Percentiles rank a stretch among this genome's conserved stretches.
phyloP scores from a whole-genome alignment of 2,797 vertebrate species.

The Rhynchonycteris naso region DNA sequence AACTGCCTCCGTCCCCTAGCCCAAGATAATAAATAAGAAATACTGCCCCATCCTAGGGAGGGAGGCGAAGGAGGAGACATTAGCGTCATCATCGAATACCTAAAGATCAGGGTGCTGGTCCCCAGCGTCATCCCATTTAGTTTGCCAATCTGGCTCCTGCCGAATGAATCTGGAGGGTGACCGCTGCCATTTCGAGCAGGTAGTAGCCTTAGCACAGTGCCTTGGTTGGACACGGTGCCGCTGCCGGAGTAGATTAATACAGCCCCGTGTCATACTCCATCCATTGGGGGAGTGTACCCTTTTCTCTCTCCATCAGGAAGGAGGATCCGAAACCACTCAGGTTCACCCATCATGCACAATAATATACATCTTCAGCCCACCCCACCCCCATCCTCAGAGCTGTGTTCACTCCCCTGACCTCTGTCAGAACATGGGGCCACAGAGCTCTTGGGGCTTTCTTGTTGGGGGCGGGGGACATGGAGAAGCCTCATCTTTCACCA shows the following conservation, averaged over 20 bases:
- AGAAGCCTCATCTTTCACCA: not conserved
- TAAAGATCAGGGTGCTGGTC: not conserved
- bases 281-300: too few relatives aligned
- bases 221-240: fast-evolving
- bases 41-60: not conserved
- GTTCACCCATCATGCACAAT: not conserved
- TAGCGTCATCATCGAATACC: not conserved
- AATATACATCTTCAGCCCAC: fast-evolving
- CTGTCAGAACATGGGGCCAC: not conserved
- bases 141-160: not conserved
- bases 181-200: not conserved
- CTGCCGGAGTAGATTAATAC: fast-evolving
- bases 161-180: not conserved
- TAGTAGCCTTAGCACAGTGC: fast-evolving
- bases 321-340: not conserved
- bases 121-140: not conserved
- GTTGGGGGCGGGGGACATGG: not conserved
- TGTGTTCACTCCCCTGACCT: not conserved
- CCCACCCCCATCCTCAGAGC: too few relatives aligned
- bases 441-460: not conserved
- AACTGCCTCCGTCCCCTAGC: too few relatives aligned
- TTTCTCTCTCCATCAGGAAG: not conserved
- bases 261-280: fast-evolving
- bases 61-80: not conserved
- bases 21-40: not conserved